phyloP scores from a whole-genome alignment of 1,140 invertebrate genomes.

The Drosophila arizonae region DNA sequence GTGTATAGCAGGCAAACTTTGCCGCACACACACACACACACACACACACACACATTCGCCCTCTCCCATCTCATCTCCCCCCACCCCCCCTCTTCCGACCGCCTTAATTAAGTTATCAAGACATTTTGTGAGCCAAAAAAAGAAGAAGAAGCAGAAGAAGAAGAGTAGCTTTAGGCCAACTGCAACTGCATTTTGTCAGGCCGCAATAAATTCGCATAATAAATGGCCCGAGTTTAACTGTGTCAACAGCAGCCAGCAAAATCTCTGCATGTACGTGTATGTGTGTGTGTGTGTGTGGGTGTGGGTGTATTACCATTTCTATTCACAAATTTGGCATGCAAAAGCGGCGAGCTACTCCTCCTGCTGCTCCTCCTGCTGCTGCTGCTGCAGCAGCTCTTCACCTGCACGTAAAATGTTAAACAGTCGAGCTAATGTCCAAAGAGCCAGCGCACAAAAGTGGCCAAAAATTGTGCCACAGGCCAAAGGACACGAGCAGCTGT shows the following conservation, averaged over 20 bases:
- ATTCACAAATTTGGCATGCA: constrained; percentile 41
- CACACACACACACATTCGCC: neutral
- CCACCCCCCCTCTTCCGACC: neutral
- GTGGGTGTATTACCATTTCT: constrained; percentile 4
- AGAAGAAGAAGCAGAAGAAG: neutral
- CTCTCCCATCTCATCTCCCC: neutral
- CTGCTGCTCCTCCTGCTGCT: too few relatives aligned
- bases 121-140: constrained; percentile 41
- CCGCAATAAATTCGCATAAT: constrained; percentile 70
- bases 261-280: neutral
- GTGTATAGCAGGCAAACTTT: constrained; percentile 36
- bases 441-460: constrained; percentile 58
- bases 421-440: constrained; percentile 70
- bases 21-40: constrained; percentile 23
- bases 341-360: neutral
- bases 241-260: constrained; percentile 56
- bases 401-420: constrained; percentile 65
- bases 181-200: constrained; percentile 41
- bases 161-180: neutral
- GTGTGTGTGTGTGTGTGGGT: constrained; percentile 6
- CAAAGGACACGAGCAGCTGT: constrained; percentile 34
- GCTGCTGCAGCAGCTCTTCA: constrained; percentile 14
- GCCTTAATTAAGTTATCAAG: constrained; percentile 70
- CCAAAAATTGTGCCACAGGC: constrained; percentile 51
- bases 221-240: constrained; percentile 69